phyloP scores from a whole-genome alignment of 2,888 invertebrate species.

The Drosophila stalkeri region DNA sequence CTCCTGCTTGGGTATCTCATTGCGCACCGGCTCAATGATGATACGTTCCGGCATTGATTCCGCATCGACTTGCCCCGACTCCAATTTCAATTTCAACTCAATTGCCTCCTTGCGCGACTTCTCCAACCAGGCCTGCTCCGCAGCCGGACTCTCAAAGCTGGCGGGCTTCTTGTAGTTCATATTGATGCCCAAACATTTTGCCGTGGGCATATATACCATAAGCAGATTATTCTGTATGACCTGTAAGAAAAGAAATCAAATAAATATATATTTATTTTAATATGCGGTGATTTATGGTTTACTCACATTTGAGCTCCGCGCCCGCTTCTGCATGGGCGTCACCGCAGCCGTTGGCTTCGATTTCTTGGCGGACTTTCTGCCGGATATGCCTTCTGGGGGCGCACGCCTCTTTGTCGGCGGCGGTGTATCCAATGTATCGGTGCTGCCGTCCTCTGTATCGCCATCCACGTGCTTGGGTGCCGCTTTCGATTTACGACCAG shows the following conservation, averaged over 20 bases:
- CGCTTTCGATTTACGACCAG: slow-evolving; percentile 89
- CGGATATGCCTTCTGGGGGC: slow-evolving; percentile 64
- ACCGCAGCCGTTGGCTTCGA: slow-evolving; percentile 78
- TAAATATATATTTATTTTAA: background rate
- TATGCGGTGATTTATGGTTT: background rate
- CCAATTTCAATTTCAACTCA: slow-evolving; percentile 87
- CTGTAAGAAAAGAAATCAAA: slow-evolving; percentile 5
- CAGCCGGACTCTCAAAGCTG: slow-evolving; percentile 87
- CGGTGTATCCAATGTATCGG: slow-evolving; percentile 39
- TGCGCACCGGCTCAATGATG: slow-evolving; percentile 86
- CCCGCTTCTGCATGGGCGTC: slow-evolving; percentile 69
- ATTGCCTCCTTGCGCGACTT: slow-evolving; percentile 88
- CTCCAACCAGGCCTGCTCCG: slow-evolving; percentile 88
- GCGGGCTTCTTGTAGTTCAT: slow-evolving; percentile 87
- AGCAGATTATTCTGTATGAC: slow-evolving; percentile 86
- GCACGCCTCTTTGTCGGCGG: slow-evolving; percentile 78
- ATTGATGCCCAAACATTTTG: slow-evolving; percentile 89
- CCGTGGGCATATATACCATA: slow-evolving; percentile 88
- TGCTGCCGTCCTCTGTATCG: slow-evolving; percentile 75
- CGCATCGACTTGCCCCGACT: slow-evolving; percentile 87
- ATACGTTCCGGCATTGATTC: slow-evolving; percentile 87
- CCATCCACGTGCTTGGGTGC: slow-evolving; percentile 84
- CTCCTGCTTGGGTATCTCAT: slow-evolving; percentile 78
- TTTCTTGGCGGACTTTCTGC: slow-evolving; percentile 53
- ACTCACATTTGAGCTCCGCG: slow-evolving; percentile 46